These are phyloP conservation scores for Tetramorium simillimum DNA, from an alignment of 1,140 invertebrate genomes.

Conservation along the genomic window DNA sequence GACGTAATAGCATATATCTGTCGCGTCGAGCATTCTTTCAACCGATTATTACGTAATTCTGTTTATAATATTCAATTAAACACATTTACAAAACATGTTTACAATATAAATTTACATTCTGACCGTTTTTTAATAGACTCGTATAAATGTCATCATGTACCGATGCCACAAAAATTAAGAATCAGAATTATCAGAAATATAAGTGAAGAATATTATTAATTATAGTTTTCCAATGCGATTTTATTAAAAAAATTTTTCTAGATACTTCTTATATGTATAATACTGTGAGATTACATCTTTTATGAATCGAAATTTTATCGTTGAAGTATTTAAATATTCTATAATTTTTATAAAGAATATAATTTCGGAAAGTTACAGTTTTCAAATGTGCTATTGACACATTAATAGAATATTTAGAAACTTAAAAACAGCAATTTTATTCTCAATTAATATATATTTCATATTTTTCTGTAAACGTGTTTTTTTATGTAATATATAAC, in stretches of 20 bases:
- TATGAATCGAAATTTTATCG: neutral
- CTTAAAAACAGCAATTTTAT: neutral
- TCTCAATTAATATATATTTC: neutral
- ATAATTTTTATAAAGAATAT: neutral
- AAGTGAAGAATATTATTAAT: neutral
- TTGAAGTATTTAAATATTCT: neutral
- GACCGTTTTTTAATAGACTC: neutral
- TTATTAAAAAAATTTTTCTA: neutral
- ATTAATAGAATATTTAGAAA: neutral
- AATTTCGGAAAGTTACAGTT: neutral
- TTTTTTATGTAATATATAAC: neutral
- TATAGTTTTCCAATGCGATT: neutral
- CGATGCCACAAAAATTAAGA: neutral
- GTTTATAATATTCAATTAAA: neutral
- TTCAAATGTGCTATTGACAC: neutral
- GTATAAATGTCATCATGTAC: neutral
- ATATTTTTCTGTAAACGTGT: conserved; percentile 8
- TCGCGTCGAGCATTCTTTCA: neutral
- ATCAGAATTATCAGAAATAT: neutral
- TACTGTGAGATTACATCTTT: neutral
- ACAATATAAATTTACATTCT: neutral
- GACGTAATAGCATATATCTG: neutral
- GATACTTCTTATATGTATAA: neutral
- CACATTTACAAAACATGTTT: neutral
- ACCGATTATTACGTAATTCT: neutral